Evolutionary conservation across 1,140 invertebrate genomes (phyloP).

Genomic region (Drosophila murphyi): DNA sequence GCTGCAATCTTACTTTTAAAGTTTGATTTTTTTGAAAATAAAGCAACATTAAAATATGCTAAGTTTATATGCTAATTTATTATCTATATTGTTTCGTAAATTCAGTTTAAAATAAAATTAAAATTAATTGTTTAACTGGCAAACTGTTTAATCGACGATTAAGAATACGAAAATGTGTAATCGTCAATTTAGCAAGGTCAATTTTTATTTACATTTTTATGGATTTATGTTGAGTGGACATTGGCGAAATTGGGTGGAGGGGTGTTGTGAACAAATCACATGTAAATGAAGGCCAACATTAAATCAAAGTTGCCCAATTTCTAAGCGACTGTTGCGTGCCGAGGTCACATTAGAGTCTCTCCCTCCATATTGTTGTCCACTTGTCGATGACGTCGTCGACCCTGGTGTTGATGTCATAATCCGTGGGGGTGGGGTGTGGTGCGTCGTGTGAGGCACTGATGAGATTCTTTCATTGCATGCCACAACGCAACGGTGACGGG

Average conservation of each 20-base stretch:
- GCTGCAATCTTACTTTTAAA: too few relatives aligned
- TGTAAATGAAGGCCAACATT: conserved; percentile 20
- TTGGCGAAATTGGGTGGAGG: neutral
- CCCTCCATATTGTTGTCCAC: conserved; percentile 17
- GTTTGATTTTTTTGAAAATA: too few relatives aligned
- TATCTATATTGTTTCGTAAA: too few relatives aligned
- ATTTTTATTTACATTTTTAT: neutral
- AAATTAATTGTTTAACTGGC: too few relatives aligned
- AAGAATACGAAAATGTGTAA: too few relatives aligned
- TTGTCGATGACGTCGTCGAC: conserved; percentile 56
- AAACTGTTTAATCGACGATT: too few relatives aligned
- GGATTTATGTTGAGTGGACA: neutral
- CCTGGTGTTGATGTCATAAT: conserved; percentile 72
- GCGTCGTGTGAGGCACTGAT: neutral
- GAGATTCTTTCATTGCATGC: conserved; percentile 41
- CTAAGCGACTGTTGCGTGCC: conserved; percentile 46
- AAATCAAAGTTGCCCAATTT: conserved; percentile 58
- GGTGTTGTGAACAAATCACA: conserved; percentile 8
- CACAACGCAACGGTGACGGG: conserved; percentile 31
- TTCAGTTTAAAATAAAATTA: too few relatives aligned
- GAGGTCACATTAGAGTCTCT: conserved; percentile 45
- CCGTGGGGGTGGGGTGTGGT: conserved; percentile 3
- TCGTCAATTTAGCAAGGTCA: neutral
- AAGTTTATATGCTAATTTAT: too few relatives aligned
- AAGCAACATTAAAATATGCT: too few relatives aligned